phyloP scores from a whole-genome alignment of 2,888 invertebrate species.

The Chelonus formosanus region DNA sequence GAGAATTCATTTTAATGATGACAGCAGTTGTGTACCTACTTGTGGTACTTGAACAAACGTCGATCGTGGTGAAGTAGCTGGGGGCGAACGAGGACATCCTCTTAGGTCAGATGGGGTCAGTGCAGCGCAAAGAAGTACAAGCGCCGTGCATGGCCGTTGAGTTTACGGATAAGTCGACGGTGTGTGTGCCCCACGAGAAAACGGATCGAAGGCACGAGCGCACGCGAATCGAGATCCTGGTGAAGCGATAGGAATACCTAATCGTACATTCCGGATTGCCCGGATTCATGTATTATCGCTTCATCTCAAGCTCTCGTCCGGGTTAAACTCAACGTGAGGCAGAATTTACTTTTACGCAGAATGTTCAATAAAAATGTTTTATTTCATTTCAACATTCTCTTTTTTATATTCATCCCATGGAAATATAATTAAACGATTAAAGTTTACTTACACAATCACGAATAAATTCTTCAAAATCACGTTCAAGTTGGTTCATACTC shows the following conservation, averaged over 20 bases:
- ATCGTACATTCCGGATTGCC: slow-evolving; percentile 48
- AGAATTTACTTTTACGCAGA: slow-evolving; percentile 6
- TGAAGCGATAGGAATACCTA: slow-evolving; percentile 34
- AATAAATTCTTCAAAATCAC: too few species aligned
- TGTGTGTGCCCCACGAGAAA: slow-evolving; percentile 36
- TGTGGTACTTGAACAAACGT: slow-evolving; percentile 22
- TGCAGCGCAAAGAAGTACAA: slow-evolving; percentile 44
- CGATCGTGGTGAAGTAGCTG: slow-evolving; percentile 31
- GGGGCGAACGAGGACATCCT: slow-evolving; percentile 39
- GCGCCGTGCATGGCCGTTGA: slow-evolving; percentile 39
- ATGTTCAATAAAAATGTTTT: too few species aligned
- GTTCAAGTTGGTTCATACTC: too few species aligned
- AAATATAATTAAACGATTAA: too few species aligned
- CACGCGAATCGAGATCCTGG: slow-evolving; percentile 30
- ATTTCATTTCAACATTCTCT: too few species aligned
- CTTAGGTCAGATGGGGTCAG: slow-evolving; percentile 52
- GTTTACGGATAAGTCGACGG: slow-evolving; percentile 3
- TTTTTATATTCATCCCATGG: too few species aligned
- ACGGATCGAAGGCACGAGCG: slow-evolving; percentile 48
- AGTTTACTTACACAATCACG: too few species aligned
- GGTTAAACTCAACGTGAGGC: slow-evolving; percentile 1
- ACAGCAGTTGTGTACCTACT: neutral
- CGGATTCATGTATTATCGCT: slow-evolving; percentile 44
- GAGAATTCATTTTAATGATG: slow-evolving; percentile 8
- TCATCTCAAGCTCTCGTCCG: slow-evolving; percentile 19